These are phyloP conservation scores for Heteromurus nitidus DNA, from an alignment of 2,888 invertebrate species.

Conservation along the genomic window DNA sequence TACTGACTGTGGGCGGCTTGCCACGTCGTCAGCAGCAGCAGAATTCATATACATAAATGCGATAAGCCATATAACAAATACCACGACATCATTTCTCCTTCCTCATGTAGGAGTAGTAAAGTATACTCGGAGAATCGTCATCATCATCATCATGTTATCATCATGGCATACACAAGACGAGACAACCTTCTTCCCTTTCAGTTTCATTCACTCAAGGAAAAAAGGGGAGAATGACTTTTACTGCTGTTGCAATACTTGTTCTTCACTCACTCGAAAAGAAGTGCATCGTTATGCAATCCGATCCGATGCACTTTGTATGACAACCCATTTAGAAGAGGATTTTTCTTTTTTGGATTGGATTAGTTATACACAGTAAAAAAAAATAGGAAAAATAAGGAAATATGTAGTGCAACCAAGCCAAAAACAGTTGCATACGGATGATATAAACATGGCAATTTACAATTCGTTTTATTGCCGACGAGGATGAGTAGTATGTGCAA, in stretches of 20 bases:
- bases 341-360: constrained; percentile 17
- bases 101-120: background rate
- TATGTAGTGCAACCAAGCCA: too few species aligned
- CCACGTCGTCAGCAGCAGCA: constrained; percentile 43
- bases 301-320: constrained; percentile 52
- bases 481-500: background rate
- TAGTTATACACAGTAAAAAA: background rate
- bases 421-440: background rate
- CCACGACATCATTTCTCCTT: background rate
- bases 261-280: constrained; percentile 45
- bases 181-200: constrained; percentile 36
- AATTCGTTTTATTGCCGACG: too few species aligned
- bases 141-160: background rate
- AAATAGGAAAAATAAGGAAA: too few species aligned
- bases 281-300: constrained; percentile 56
- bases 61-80: background rate
- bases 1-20: constrained; percentile 48
- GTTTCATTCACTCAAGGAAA: constrained; percentile 21
- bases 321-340: constrained; percentile 48
- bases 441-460: too few species aligned
- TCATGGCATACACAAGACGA: too few species aligned
- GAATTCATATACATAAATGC: constrained; percentile 16
- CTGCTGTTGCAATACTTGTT: constrained; percentile 16
- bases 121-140: background rate
- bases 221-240: constrained; percentile 44